Conservation (phyloP, 2,113 vertebrate species). For the Prolemur simus region DNA sequence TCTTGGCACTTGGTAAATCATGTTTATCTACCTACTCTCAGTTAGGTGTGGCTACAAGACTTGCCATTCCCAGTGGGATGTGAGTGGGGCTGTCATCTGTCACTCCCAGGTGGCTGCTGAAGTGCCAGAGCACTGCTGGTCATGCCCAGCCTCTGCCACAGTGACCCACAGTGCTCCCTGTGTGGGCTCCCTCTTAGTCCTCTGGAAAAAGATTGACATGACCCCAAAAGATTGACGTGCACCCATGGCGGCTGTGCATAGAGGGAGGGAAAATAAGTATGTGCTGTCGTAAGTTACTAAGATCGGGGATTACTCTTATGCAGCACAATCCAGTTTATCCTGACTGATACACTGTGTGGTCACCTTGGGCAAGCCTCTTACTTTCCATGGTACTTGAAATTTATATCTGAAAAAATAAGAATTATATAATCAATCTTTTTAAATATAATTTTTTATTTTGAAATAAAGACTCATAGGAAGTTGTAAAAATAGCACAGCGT, state of each 20-base stretch:
- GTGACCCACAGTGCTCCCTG: accelerated
- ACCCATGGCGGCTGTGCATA: accelerated
- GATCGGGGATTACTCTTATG: accelerated
- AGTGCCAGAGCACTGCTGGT: background rate
- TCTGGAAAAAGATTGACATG: background rate
- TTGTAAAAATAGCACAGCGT: background rate
- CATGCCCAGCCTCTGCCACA: background rate
- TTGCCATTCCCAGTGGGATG: background rate
- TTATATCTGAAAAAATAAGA: background rate
- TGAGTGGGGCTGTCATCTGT: background rate
- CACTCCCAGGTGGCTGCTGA: background rate
- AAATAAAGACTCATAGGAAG: background rate
- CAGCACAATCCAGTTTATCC: accelerated
- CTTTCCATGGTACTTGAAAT: background rate
- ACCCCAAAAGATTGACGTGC: accelerated
- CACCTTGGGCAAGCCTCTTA: background rate
- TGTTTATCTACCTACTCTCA: background rate
- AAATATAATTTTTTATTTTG: background rate
- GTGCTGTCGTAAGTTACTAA: accelerated
- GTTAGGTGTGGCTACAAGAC: background rate
- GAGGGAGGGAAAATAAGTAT: accelerated
- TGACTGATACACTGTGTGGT: background rate
- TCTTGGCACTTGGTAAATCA: accelerated
- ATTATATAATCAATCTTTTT: background rate
- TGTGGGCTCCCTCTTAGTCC: background rate